Conservation (phyloP, 2,113 vertebrate genomes). For the Phoxinus phoxinus region DNA sequence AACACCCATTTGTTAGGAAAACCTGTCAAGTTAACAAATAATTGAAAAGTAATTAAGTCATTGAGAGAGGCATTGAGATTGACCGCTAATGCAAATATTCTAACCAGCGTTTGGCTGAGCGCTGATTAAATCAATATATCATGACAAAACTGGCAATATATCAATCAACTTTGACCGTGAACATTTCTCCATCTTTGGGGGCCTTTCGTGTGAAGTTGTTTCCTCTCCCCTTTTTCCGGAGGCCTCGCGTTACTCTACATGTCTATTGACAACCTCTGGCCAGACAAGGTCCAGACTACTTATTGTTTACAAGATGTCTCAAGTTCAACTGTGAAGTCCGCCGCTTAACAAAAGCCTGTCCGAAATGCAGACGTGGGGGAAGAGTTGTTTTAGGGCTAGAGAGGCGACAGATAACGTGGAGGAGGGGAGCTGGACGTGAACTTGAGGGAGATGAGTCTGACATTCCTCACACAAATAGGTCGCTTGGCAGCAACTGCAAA, state of each 20-base stretch:
- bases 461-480: constrained; percentile 33
- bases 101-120: neutral
- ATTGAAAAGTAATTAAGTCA: neutral
- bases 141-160: constrained; percentile 7
- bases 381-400: constrained; percentile 46
- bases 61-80: neutral
- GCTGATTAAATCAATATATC: neutral
- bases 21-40: neutral
- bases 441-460: constrained; percentile 51
- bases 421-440: constrained; percentile 60
- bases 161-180: constrained; percentile 18
- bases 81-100: neutral
- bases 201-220: constrained; percentile 50
- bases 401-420: constrained; percentile 28
- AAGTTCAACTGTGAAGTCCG: constrained; percentile 83
- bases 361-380: constrained; percentile 67
- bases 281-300: constrained; percentile 80
- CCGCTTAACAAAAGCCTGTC: constrained; percentile 64
- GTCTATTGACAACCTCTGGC: constrained; percentile 63
- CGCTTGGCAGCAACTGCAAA: neutral
- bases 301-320: constrained; percentile 81
- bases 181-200: constrained; percentile 48
- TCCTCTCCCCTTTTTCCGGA: constrained; percentile 41
- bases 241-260: constrained; percentile 32
- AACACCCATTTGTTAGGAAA: neutral